A percentile compares a stretch with the other conserved stretches of the same genome.
phyloP scores from a whole-genome alignment of 2,888 invertebrate genomes.

The Abscondita cerata region DNA sequence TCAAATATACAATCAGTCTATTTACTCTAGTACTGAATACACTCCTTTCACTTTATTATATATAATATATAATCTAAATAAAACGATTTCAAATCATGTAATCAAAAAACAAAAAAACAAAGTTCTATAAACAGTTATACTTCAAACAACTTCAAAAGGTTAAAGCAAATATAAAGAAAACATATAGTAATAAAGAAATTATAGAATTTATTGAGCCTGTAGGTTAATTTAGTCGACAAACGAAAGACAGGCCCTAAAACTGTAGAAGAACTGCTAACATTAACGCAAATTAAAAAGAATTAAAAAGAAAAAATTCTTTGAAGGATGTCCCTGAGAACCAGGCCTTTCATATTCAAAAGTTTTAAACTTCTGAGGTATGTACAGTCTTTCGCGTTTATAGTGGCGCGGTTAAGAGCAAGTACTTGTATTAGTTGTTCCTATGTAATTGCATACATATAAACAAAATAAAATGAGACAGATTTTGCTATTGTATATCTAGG shows the following conservation, averaged over 20 bases:
- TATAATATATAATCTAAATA: slow-evolving; percentile 35
- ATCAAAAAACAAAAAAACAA: slow-evolving; percentile 37
- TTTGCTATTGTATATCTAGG: too few relatives aligned
- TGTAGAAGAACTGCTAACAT: neutral
- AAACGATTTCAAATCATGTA: slow-evolving; percentile 35
- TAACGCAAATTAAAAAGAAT: neutral
- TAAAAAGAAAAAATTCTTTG: too few relatives aligned
- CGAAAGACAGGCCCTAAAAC: slow-evolving; percentile 20
- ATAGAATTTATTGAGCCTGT: slow-evolving; percentile 29
- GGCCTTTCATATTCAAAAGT: too few relatives aligned
- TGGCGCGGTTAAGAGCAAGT: too few relatives aligned
- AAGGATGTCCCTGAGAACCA: too few relatives aligned
- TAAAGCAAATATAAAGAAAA: slow-evolving; percentile 13
- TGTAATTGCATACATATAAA: too few relatives aligned
- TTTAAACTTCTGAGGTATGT: too few relatives aligned
- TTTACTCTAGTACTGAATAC: slow-evolving; percentile 29
- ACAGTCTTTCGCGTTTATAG: too few relatives aligned
- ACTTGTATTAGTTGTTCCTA: too few relatives aligned
- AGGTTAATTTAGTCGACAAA: slow-evolving; percentile 15
- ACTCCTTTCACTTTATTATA: slow-evolving; percentile 34
- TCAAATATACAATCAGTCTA: slow-evolving; percentile 20
- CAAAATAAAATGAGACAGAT: too few relatives aligned
- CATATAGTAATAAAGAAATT: slow-evolving; percentile 16
- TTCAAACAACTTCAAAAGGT: slow-evolving; percentile 22
- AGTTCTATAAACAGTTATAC: slow-evolving; percentile 30